Evolutionary conservation across 2,113 vertebrate genomes (phyloP).

Genomic region (Micromys minutus): DNA sequence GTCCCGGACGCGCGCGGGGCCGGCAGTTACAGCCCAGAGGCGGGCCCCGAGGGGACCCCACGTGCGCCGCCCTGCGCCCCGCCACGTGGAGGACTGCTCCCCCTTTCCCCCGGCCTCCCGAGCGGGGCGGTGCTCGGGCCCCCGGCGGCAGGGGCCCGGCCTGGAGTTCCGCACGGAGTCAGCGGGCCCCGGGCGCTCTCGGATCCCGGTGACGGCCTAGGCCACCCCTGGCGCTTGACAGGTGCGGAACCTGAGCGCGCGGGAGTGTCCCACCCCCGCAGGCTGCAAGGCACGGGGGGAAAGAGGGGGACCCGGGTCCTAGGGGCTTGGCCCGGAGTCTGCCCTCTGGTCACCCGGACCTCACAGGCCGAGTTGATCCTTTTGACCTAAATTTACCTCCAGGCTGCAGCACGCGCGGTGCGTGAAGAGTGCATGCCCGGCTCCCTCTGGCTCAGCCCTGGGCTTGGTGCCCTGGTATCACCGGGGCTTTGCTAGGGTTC

Average conservation of each 20-base stretch:
- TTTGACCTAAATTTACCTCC: slow-evolving; percentile 76
- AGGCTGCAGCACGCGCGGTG: slow-evolving; percentile 24
- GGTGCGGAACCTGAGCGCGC: slow-evolving; percentile 35
- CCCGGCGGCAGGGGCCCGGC: slow-evolving; percentile 5
- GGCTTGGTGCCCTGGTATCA: not conserved
- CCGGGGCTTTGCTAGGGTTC: not conserved
- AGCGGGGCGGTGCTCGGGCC: slow-evolving; percentile 34
- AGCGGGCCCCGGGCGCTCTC: not conserved
- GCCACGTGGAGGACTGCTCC: slow-evolving; percentile 71
- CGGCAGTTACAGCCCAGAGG: slow-evolving; percentile 45
- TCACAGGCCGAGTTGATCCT: not conserved
- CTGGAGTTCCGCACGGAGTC: slow-evolving; percentile 55
- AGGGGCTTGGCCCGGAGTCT: not conserved
- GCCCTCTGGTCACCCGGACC: not conserved
- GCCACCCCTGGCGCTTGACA: slow-evolving; percentile 62
- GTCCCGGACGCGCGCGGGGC: not conserved
- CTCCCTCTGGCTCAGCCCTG: not conserved
- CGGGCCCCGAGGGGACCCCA: slow-evolving; percentile 29
- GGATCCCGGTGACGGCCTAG: slow-evolving; percentile 43
- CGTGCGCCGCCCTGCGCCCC: slow-evolving; percentile 64
- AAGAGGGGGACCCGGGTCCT: not conserved
- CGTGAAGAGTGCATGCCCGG: not conserved
- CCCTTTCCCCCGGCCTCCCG: not conserved
- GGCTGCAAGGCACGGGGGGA: not conserved
- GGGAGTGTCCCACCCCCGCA: not conserved